A percentile compares a stretch with the other conserved stretches of the same genome.
Evolutionary conservation across 1,140 invertebrate genomes (phyloP).

Genomic region (Drosophila bifasciata): DNA sequence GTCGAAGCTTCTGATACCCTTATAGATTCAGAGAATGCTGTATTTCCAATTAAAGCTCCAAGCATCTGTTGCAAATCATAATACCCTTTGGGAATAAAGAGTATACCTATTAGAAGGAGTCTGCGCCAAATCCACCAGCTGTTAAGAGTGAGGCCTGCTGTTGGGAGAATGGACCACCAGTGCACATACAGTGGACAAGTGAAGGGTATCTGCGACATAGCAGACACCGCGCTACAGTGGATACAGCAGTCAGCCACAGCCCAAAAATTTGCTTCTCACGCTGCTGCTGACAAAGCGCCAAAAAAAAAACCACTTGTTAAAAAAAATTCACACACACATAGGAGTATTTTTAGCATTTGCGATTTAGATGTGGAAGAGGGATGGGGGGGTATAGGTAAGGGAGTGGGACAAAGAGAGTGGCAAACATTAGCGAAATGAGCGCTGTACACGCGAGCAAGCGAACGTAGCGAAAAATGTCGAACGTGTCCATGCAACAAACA

Average conservation of each 20-base stretch:
- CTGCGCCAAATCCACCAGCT: slow-evolving; percentile 25
- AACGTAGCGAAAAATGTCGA: slow-evolving; percentile 15
- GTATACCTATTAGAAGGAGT: background rate
- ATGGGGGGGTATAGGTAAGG: background rate
- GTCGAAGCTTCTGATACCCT: too few relatives aligned
- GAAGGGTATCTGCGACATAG: slow-evolving; percentile 2
- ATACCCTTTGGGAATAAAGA: too few relatives aligned
- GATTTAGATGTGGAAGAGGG: background rate
- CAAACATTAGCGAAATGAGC: slow-evolving; percentile 26
- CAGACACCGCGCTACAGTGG: slow-evolving; percentile 24
- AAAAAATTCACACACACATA: slow-evolving; percentile 31
- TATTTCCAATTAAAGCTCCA: too few relatives aligned
- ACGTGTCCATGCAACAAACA: slow-evolving; percentile 15
- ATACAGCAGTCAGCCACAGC: background rate
- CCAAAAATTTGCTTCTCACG: slow-evolving; percentile 62
- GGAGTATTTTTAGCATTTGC: background rate
- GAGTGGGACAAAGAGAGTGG: background rate
- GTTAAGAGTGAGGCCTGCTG: slow-evolving; percentile 3
- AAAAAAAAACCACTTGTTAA: slow-evolving; percentile 69
- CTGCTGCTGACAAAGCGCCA: slow-evolving; percentile 36
- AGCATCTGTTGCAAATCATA: background rate
- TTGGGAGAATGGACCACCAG: background rate
- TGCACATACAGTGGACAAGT: background rate
- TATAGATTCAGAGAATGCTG: too few relatives aligned
- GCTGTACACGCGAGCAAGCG: slow-evolving; percentile 1